phyloP scores from a whole-genome alignment of 2,888 invertebrate species.

The Orthonychiurus folsomi region DNA sequence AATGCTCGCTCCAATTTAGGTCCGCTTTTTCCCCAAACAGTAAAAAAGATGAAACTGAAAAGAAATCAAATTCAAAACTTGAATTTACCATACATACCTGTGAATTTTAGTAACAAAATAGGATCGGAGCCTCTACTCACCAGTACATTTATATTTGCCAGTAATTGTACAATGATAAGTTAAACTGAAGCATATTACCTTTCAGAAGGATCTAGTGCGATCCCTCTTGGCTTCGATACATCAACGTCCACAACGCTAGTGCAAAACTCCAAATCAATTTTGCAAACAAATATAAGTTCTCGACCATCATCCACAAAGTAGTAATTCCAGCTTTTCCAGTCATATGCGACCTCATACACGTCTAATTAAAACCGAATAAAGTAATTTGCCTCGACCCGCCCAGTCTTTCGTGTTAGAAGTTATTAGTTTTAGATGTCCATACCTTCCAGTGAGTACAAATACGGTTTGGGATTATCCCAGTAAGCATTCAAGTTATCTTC shows the following conservation, averaged over 20 bases:
- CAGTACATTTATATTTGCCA: background rate
- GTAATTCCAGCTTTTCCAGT: conserved; percentile 82
- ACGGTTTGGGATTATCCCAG: conserved; percentile 54
- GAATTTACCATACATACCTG: background rate
- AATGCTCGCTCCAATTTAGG: conserved; percentile 57
- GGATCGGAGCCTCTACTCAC: too few species aligned
- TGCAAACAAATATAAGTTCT: conserved; percentile 64
- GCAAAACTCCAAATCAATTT: conserved; percentile 54
- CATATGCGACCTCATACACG: conserved; percentile 64
- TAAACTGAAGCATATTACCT: conserved; percentile 47
- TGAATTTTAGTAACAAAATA: background rate
- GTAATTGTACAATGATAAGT: background rate
- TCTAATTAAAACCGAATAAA: conserved; percentile 47
- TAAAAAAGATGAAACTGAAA: conserved; percentile 61
- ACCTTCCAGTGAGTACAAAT: conserved; percentile 58
- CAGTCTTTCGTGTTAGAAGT: conserved; percentile 8
- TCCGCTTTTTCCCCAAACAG: conserved; percentile 60
- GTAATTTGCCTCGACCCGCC: too few species aligned
- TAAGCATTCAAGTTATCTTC: conserved; percentile 55
- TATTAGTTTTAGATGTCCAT: too few species aligned
- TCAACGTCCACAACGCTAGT: conserved; percentile 59
- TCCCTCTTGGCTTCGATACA: conserved; percentile 60
- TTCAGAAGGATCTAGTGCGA: conserved; percentile 68
- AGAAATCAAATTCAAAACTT: too few species aligned
- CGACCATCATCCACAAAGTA: conserved; percentile 65